phyloP scores from a whole-genome alignment of 2,113 vertebrate genomes.

The Apeltes quadracus region DNA sequence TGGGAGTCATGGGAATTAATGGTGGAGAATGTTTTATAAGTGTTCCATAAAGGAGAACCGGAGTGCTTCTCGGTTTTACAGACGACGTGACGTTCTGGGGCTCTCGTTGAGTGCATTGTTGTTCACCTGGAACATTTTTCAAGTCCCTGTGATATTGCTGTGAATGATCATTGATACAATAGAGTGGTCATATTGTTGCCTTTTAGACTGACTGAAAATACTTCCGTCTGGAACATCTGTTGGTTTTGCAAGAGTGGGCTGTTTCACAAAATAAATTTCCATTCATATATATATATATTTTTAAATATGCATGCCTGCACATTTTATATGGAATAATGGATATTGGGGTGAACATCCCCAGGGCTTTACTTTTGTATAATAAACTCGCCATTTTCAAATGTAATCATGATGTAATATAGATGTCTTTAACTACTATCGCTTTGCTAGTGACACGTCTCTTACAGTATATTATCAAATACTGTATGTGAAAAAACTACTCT shows the following conservation, averaged over 20 bases:
- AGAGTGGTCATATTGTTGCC: conserved; percentile 8
- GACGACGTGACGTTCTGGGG: neutral
- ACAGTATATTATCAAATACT: neutral
- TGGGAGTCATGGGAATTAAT: conserved; percentile 14
- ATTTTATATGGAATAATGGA: conserved; percentile 30
- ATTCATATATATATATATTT: neutral
- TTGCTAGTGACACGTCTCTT: neutral
- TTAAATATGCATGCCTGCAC: conserved; percentile 21
- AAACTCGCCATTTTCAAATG: conserved; percentile 32
- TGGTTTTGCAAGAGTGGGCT: neutral
- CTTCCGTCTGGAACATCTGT: conserved; percentile 5
- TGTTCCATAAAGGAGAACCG: conserved; percentile 18
- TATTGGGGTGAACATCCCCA: conserved; percentile 11
- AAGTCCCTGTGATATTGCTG: conserved; percentile 5
- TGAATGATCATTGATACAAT: conserved; percentile 32
- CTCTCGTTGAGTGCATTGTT: neutral
- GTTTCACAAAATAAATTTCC: conserved; percentile 25
- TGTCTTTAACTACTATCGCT: neutral
- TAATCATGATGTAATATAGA: neutral
- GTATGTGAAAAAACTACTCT: neutral
- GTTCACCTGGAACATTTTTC: neutral
- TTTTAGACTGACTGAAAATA: conserved; percentile 51
- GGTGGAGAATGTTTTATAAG: neutral
- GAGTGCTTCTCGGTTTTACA: conserved; percentile 24
- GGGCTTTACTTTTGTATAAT: conserved; percentile 35